Evolutionary conservation across 1,140 invertebrate genomes (phyloP), one percentile per base, ranked within the genome.

Genomic region (Wasmannia auropunctata): DNA sequence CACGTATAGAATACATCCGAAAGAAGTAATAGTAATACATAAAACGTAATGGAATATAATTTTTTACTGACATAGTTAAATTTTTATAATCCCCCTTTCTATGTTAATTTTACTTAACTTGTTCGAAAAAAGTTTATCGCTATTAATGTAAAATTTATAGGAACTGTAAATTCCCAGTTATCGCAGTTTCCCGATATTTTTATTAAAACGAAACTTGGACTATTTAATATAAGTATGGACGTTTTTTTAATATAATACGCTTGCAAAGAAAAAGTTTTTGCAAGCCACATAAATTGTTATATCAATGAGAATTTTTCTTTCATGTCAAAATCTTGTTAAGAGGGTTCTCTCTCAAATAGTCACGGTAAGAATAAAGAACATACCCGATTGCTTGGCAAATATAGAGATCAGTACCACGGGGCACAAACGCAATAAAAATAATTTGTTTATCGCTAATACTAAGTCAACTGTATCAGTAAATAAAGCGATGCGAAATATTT

Each of bases 391-490:
- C 37, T 83, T 43, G 19, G 40, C 51, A 83, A 83, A 83, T 67
- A 69, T n/a, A 58, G 25, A 58, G 46, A 79, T 3, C 34, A 40
- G 16, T 19, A 37, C 25, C 40, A 11, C 25, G 25, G 8, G n/a
- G n/a, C n/a, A n/a, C 22, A 28, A 72, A 79, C 10, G 76, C n/a
- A 51, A 43, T 69, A 80, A 80, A 80, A 80, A 28, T 81, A 81
- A 58, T 72, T 28, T 37, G 72, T 81, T 81, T 72, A 43, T 16
- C 25, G 25, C 16, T 81, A 56, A 19, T 19, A 69, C 7, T 65
- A 67, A 37, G 25, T 58, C 37, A 81, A 72, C 25, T 70, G 25
- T 19, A 31, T 58, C 14, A 37, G 51, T n/a, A 81, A 81, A 81
- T 58, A 70, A 16, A 40, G 37, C 16, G 19, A 37, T 80, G 51